Evolutionary conservation across 64 coral and sea anemone genomes (phyloP), one percentile per base, ranked within the genome.

Genomic region (Dendronephthya gigantea): DNA sequence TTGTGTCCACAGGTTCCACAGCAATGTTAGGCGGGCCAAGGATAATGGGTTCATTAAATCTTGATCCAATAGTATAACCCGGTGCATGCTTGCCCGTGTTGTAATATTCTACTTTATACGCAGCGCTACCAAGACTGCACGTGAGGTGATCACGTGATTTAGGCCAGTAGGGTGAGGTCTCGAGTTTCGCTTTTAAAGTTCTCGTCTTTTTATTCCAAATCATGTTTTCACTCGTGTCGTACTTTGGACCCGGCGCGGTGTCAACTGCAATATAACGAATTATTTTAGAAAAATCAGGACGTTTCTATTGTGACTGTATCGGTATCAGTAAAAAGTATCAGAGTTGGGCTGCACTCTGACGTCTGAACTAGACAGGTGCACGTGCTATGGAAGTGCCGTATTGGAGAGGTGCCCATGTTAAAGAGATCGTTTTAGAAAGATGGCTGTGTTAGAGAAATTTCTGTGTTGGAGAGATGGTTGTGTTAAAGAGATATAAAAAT

Each of bases 1-100:
- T 50, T 28, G 88, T 89, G n/a, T 89, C 88, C 14, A 84, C 88
- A 41, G 88, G 88, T 32, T 89, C 48, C 31, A 89, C 83, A 13
- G 14, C 16, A 33, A 1, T 83, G 68, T 83, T 68, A 1, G 88
- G 88, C 13, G 88, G 82, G 23, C 88, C 88, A 52, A 89, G 40
- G 28, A 83, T 68, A 30, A 65, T 82, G 22, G 27, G 75, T 10
- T 52, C 87, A 59, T 62, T 88, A 56, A 38, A 31, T 31, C 37
- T 55, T 35, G 86, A 51, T 9, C 86, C 86, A 13, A 88, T 39
- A 10, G 81, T 83, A 50, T 83, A 83, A 29, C 39, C 59, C 22
- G 76, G 76, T 30, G 87, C 76, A 58, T 88, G 87, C 82, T 83
- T 88, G 49, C 87, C 87, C 23, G 87, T 83, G 50, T 81, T 51